Evolutionary conservation across 2,797 vertebrate genomes (phyloP).

Genomic region (Parauchenoglanis ngamensis): DNA sequence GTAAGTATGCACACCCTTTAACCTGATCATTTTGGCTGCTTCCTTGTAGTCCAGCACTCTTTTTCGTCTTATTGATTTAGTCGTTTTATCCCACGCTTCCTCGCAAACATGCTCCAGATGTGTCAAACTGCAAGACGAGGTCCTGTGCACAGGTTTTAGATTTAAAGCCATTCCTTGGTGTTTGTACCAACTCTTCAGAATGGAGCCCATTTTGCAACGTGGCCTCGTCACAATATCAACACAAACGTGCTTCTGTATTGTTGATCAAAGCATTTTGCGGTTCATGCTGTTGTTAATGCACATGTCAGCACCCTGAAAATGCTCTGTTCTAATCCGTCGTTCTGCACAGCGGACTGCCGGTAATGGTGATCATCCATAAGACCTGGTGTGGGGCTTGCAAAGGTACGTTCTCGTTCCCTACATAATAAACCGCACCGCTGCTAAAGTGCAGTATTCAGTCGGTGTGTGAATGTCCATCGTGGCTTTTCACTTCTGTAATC

Average conservation of each 20-base stretch:
- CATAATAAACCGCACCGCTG: not conserved
- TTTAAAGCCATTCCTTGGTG: too few species aligned
- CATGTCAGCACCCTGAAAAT: too few species aligned
- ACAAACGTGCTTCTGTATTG: too few species aligned
- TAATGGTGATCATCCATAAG: conserved; percentile 98
- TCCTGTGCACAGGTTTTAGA: too few species aligned
- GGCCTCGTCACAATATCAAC: too few species aligned
- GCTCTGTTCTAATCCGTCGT: conserved; percentile 35
- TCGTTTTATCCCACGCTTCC: not conserved
- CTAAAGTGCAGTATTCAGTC: not conserved
- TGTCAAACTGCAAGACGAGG: not conserved
- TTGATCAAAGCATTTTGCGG: too few species aligned
- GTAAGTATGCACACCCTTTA: not conserved
- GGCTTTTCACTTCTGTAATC: not conserved
- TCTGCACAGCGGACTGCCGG: conserved; percentile 84
- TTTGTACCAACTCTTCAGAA: too few species aligned
- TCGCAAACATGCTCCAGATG: not conserved
- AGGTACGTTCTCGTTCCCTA: conserved; percentile 73
- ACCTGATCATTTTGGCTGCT: not conserved
- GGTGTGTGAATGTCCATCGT: not conserved
- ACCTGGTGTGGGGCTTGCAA: conserved; percentile 99
- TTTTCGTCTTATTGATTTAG: not conserved
- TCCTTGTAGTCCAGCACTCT: not conserved
- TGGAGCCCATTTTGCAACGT: too few species aligned
- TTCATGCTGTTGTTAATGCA: too few species aligned